These are phyloP conservation scores for Gymnobelideus leadbeateri DNA, from an alignment of 2,113 vertebrate species.

Conservation along the genomic window DNA sequence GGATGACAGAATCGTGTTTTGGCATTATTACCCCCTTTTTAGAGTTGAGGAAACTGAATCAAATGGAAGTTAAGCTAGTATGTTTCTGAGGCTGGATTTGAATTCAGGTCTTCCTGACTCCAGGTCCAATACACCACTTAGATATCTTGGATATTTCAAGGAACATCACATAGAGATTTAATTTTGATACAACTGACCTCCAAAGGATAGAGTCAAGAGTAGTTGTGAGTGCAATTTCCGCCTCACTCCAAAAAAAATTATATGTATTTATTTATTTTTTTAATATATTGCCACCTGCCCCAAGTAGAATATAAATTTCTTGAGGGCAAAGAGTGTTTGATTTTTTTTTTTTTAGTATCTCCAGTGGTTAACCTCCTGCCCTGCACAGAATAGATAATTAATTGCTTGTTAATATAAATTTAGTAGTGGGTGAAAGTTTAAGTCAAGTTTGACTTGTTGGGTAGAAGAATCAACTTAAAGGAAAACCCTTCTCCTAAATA, in stretches of 20 bases:
- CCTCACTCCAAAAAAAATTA: too few species aligned
- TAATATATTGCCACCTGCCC: background rate
- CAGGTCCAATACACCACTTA: background rate
- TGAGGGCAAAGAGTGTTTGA: background rate
- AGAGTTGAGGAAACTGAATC: background rate
- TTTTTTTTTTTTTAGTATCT: background rate
- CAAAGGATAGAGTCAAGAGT: background rate
- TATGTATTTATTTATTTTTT: background rate
- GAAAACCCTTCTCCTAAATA: background rate
- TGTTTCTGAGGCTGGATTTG: background rate
- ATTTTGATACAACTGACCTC: background rate
- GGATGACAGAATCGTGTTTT: background rate
- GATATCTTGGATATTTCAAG: background rate
- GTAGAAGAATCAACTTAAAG: background rate
- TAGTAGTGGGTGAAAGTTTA: background rate
- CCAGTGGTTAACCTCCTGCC: background rate
- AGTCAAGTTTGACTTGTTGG: background rate
- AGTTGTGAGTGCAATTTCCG: background rate
- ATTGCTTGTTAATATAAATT: background rate
- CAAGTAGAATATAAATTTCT: background rate
- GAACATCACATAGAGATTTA: background rate
- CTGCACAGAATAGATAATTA: background rate
- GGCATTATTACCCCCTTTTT: background rate
- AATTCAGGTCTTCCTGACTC: background rate
- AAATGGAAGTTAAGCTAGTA: background rate